Base-by-base conservation (phyloP, 2,797 vertebrate genomes). In the Eremophila alpestris region DNA sequence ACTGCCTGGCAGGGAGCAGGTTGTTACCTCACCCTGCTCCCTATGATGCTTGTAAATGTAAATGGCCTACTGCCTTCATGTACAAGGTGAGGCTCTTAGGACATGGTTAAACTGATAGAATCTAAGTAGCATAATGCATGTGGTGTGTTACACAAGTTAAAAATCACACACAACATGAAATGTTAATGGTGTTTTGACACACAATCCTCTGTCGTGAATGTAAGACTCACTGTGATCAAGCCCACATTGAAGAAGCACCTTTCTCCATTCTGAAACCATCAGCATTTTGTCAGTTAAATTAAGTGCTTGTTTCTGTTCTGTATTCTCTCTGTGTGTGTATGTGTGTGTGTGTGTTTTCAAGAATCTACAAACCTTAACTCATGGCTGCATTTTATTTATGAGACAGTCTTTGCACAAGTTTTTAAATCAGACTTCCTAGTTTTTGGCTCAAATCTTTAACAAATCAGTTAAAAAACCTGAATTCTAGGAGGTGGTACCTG, bases 1-100 rank as follows among this genome's bases (percentile, higher is more conserved):
- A 10, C 26, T 68, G 85, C 63, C 55, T 45, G 79, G 49, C 54
- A 89, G 94, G 71, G 86, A 91, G 46, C 2, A 5, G 77, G 68
- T 48, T 54, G 74, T 54, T 94, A 62, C 56, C 94, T 95, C 59
- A 63, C 65, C 43, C 80, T 91, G 32, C 79, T 91, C 60, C 68
- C 29, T 75, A 3, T 75, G 59, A 83, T 59, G 22, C 40, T 34
- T 38, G 34, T 36, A 90, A 89, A 75, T 86, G 67, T 59, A 71
- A 90, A 65, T 78, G 46, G 46, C 73, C 24, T 60, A 48, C 52
- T 91, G 71, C 78, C 76, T 81, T 78, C 56, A 38, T 76, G 69
- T 87, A 77, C 63, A 80, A 92, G 78, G 79, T 93, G 95, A 95
- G 36, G 64, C 75, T 94, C 80, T 94, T 95, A 95, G 89, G 38